Percentiles rank a stretch among this genome's conserved stretches.
Evolutionary conservation across 2,113 vertebrate species (phyloP).

Genomic region (Megaptera novaeangliae): DNA sequence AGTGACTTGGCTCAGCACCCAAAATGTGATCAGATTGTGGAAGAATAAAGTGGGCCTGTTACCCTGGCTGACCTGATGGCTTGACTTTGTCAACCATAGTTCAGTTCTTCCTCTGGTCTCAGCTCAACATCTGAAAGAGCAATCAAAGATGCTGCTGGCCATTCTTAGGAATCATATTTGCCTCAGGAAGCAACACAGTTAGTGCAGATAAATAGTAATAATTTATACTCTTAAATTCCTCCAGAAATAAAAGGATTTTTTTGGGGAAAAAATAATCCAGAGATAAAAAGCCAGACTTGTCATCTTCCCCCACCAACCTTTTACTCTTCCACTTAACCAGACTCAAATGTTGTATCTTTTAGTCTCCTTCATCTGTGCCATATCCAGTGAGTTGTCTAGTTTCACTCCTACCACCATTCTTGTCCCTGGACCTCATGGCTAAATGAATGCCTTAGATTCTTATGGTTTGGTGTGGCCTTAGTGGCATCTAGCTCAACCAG

Average conservation of each 20-base stretch:
- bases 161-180: background rate
- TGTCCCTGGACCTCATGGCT: background rate
- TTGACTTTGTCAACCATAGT: background rate
- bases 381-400: background rate
- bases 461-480: background rate
- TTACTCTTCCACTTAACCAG: background rate
- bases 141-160: background rate
- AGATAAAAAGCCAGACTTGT: background rate
- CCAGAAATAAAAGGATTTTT: background rate
- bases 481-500: background rate
- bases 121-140: background rate
- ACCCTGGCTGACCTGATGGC: background rate
- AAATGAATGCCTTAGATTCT: background rate
- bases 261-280: background rate
- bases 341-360: background rate
- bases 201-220: background rate
- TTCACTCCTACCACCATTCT: background rate
- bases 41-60: background rate
- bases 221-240: background rate
- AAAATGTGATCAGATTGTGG: background rate
- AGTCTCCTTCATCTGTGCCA: background rate
- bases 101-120: background rate
- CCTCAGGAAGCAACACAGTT: background rate
- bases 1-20: background rate
- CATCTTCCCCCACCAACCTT: background rate